Conservation (phyloP, 2,113 vertebrate species). For the Felis chaus region DNA sequence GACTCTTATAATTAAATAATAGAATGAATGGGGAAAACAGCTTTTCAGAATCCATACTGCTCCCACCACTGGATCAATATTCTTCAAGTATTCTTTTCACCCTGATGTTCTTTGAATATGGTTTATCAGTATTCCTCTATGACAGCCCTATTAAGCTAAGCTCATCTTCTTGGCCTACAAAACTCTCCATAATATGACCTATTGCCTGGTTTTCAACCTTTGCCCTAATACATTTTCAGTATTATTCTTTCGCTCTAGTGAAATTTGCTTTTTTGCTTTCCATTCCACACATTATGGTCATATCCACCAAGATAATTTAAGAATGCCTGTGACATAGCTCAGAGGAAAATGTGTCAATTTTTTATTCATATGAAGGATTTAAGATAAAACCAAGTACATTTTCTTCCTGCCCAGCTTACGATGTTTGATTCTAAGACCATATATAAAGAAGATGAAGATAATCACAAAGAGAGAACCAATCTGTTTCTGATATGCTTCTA, state of each 20-base stretch:
- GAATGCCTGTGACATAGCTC: not conserved
- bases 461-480: conserved; percentile 43
- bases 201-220: not conserved
- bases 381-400: conserved; percentile 30
- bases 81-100: not conserved
- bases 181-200: not conserved
- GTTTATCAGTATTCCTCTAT: not conserved
- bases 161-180: not conserved
- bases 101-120: not conserved
- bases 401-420: conserved; percentile 58
- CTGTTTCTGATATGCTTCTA: conserved; percentile 2
- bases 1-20: conserved; percentile 6
- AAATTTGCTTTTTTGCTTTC: not conserved
- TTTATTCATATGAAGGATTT: not conserved
- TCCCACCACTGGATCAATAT: not conserved
- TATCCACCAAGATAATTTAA: not conserved
- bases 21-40: not conserved
- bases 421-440: conserved; percentile 37
- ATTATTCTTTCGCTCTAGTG: not conserved
- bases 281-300: not conserved
- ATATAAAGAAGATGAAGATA: not conserved
- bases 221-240: not conserved
- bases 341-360: not conserved
- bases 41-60: not conserved
- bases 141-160: not conserved